Percentiles rank a stretch among this genome's conserved stretches.
Evolutionary conservation across 2,888 invertebrate genomes (phyloP).

Genomic region (Drosophila silvestris): DNA sequence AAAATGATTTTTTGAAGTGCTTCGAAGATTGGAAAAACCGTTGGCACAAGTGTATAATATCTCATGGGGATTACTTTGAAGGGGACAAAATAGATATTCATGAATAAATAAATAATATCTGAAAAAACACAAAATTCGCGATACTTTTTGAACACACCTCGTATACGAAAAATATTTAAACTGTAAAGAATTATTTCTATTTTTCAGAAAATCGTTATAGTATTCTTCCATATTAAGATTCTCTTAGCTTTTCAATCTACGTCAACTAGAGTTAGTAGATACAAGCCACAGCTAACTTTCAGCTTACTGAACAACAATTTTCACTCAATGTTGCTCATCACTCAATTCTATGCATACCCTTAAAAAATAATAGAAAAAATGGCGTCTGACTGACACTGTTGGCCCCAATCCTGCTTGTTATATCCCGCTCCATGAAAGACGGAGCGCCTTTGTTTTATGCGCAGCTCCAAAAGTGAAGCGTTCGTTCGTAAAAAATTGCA

Average conservation of each 20-base stretch:
- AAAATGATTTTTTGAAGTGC: too few relatives aligned
- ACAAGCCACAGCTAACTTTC: background rate
- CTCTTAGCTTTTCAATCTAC: background rate
- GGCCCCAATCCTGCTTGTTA: slow-evolving; percentile 9
- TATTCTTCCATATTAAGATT: background rate
- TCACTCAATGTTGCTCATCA: slow-evolving; percentile 46
- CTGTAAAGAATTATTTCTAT: background rate
- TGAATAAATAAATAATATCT: too few relatives aligned
- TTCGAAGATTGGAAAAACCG: too few relatives aligned
- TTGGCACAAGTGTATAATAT: too few relatives aligned
- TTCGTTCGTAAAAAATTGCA: slow-evolving; percentile 69
- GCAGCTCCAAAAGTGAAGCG: slow-evolving; percentile 57
- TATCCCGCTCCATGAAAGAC: slow-evolving; percentile 6
- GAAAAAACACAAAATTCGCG: too few relatives aligned
- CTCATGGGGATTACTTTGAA: too few relatives aligned
- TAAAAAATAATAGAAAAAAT: slow-evolving; percentile 29
- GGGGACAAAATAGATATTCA: too few relatives aligned
- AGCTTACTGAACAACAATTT: slow-evolving; percentile 44
- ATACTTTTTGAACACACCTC: too few relatives aligned
- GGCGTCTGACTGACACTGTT: slow-evolving; percentile 43
- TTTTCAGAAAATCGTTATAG: background rate
- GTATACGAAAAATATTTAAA: background rate
- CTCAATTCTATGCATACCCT: slow-evolving; percentile 39
- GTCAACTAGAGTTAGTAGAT: background rate
- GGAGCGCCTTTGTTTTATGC: slow-evolving; percentile 69